Percentiles rank a stretch among this genome's conserved stretches.
Conservation (phyloP, 1,140 invertebrate species). For the Scaptomyza pallida region DNA sequence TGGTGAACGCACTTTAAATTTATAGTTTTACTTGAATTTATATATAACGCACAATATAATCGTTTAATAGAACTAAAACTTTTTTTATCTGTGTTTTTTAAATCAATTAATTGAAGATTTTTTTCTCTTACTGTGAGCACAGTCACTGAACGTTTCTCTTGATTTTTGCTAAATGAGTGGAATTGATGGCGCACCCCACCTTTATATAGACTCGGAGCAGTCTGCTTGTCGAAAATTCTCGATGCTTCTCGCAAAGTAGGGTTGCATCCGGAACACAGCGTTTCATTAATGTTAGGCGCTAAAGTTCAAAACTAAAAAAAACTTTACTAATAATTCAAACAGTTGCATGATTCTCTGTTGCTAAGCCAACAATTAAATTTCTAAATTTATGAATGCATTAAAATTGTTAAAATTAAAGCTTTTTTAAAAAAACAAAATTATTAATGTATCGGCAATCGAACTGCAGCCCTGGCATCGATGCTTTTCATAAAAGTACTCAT, state of each 20-base stretch:
- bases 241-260: constrained; percentile 57
- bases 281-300: constrained; percentile 4
- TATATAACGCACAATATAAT: constrained; percentile 4
- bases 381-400: not conserved
- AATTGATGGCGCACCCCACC: not conserved
- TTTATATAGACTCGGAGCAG: constrained; percentile 57
- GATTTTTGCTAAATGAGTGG: constrained; percentile 50
- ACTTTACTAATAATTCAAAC: too few relatives aligned
- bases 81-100: constrained; percentile 18
- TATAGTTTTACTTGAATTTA: constrained; percentile 1
- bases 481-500: not conserved
- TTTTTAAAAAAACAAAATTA: not conserved
- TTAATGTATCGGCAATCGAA: not conserved
- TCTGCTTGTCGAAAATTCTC: constrained; percentile 65
- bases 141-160: constrained; percentile 10
- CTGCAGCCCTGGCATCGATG: constrained; percentile 34
- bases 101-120: constrained; percentile 29
- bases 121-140: constrained; percentile 21
- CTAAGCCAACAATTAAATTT: not conserved
- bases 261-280: constrained; percentile 49
- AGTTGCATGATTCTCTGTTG: not conserved
- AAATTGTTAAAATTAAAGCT: not conserved
- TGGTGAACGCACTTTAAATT: not conserved
- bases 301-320: constrained; percentile 2
- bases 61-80: constrained; percentile 16